Conservation (phyloP, 2,113 vertebrate species). For the Scophthalmus maximus region DNA sequence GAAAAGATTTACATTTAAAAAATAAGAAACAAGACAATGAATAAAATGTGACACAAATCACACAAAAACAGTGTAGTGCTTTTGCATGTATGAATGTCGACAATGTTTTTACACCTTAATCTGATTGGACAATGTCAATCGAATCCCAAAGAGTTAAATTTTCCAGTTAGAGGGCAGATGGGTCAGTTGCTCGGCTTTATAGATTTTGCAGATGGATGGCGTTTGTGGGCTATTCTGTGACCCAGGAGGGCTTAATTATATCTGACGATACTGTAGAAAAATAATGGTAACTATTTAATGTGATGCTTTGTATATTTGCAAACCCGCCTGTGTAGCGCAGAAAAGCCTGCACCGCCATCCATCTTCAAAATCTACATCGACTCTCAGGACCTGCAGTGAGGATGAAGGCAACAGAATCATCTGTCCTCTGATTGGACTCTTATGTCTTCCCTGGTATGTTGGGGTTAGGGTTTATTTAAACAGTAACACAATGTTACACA, state of each 20-base stretch:
- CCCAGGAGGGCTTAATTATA: neutral
- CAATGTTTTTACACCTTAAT: too few relatives aligned
- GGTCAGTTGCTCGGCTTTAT: neutral
- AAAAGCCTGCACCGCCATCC: neutral
- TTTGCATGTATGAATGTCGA: too few relatives aligned
- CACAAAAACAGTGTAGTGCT: too few relatives aligned
- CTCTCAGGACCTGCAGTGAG: neutral
- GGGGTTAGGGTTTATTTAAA: too few relatives aligned
- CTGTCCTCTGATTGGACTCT: neutral
- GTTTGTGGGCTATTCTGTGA: neutral
- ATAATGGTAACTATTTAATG: neutral
- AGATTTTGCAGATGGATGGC: neutral
- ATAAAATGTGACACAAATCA: too few relatives aligned
- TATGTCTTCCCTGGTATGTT: too few relatives aligned
- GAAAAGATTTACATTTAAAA: too few relatives aligned
- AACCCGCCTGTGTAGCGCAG: neutral
- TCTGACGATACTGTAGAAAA: neutral
- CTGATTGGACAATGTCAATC: too few relatives aligned
- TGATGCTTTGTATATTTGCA: neutral
- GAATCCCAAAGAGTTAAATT: too few relatives aligned
- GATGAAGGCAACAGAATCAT: neutral
- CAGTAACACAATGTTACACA: too few relatives aligned
- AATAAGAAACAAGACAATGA: too few relatives aligned
- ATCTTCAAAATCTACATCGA: neutral
- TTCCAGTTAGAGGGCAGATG: neutral